phyloP scores from a whole-genome alignment of 2,113 vertebrate species.

The Cyprinodon brontotheroides region DNA sequence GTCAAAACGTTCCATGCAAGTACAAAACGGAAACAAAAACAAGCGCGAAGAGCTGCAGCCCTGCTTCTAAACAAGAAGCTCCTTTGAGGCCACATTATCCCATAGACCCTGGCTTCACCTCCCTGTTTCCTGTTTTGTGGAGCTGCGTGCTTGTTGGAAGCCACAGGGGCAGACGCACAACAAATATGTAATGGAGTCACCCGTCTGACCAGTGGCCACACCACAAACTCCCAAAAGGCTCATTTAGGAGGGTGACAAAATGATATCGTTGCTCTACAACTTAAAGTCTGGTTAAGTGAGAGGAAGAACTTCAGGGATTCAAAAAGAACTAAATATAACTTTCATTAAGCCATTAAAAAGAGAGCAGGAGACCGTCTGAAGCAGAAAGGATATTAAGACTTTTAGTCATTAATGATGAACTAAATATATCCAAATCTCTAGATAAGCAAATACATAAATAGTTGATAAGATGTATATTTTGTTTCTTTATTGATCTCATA shows the following conservation, averaged over 20 bases:
- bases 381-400: background rate
- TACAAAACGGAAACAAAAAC: conserved; percentile 64
- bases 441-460: background rate
- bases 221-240: conserved; percentile 34
- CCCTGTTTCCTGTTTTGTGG: conserved; percentile 73
- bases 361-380: background rate
- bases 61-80: conserved; percentile 74
- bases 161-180: conserved; percentile 16
- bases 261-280: conserved; percentile 23
- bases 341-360: background rate
- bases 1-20: conserved; percentile 68
- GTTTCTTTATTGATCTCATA: no score
- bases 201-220: conserved; percentile 41
- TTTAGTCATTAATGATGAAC: background rate
- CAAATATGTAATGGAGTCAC: conserved; percentile 26
- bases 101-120: conserved; percentile 76
- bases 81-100: conserved; percentile 68
- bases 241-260: conserved; percentile 36
- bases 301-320: background rate
- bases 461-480: background rate
- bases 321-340: background rate
- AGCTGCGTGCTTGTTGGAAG: conserved; percentile 30
- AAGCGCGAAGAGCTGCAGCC: conserved; percentile 70
- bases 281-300: background rate
- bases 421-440: background rate